These are phyloP conservation scores for Sarcophaga peregrina DNA, from an alignment of 1,140 invertebrate genomes.

Conservation along the genomic window DNA sequence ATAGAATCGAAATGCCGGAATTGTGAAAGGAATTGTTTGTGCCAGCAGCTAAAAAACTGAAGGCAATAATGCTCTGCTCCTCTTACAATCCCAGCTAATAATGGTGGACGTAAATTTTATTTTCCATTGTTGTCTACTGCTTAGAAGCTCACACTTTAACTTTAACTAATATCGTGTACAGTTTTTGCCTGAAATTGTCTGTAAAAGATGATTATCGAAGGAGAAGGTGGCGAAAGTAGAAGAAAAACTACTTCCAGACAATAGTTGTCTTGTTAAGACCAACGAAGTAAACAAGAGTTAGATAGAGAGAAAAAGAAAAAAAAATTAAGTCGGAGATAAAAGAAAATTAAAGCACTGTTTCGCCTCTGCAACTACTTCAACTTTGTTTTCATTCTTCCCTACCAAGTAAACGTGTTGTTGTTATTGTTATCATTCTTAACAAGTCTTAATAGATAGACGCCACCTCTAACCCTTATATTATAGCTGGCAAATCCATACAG, in stretches of 20 bases:
- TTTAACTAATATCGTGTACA: background rate
- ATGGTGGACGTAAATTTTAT: background rate
- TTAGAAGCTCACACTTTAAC: background rate
- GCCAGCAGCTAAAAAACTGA: background rate
- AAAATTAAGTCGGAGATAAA: background rate
- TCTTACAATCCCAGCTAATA: background rate
- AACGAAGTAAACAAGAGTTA: background rate
- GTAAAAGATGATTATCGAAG: background rate
- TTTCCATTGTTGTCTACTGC: background rate
- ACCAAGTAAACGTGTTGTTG: background rate
- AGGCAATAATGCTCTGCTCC: too few species aligned
- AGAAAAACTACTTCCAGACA: background rate
- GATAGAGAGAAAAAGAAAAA: background rate
- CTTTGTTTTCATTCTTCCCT: background rate
- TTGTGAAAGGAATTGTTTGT: too few species aligned
- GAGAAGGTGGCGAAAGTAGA: background rate
- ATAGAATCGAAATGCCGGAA: background rate
- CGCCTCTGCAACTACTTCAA: too few species aligned
- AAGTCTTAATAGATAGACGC: background rate
- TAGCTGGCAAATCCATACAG: background rate
- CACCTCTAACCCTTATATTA: background rate
- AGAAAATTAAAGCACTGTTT: too few species aligned
- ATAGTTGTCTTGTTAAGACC: constrained; percentile 3
- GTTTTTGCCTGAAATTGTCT: background rate
- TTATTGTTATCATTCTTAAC: background rate